A percentile compares a stretch with the other conserved stretches of the same genome.
Conservation (phyloP, 2,888 invertebrate species). For the Drosophila fungiperda region DNA sequence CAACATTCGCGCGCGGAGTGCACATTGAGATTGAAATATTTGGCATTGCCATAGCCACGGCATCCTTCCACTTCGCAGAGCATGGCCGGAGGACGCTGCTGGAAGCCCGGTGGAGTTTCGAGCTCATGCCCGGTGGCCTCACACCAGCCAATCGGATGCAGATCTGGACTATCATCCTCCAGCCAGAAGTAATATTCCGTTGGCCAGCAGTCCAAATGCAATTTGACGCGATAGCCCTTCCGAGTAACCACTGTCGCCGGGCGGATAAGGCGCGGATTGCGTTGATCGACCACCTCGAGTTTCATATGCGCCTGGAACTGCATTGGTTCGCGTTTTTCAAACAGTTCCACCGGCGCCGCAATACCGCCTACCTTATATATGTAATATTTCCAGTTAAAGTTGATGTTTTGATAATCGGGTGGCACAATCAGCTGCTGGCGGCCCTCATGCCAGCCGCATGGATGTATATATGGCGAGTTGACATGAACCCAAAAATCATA, state of each 20-base stretch:
- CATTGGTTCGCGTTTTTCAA: constrained; percentile 91
- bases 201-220: constrained; percentile 96
- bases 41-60: constrained; percentile 94
- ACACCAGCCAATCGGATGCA: constrained; percentile 97
- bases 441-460: constrained; percentile 96
- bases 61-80: constrained; percentile 95
- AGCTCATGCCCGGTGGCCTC: constrained; percentile 94
- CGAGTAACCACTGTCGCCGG: constrained; percentile 93
- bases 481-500: constrained; percentile 98
- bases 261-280: constrained; percentile 93
- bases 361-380: constrained; percentile 87
- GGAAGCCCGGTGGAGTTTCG: constrained; percentile 91
- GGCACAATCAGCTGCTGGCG: constrained; percentile 86
- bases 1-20: constrained; percentile 91
- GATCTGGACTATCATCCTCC: constrained; percentile 95
- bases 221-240: constrained; percentile 90
- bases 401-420: constrained; percentile 86
- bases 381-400: constrained; percentile 95
- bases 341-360: constrained; percentile 92
- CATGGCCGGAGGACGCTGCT: constrained; percentile 81
- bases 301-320: constrained; percentile 94
- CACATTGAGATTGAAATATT: constrained; percentile 90
- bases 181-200: constrained; percentile 94
- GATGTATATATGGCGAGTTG: constrained; percentile 96
- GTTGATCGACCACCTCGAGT: constrained; percentile 94